phyloP scores from a whole-genome alignment of 2,113 vertebrate genomes.

The Caranx melampygus region DNA sequence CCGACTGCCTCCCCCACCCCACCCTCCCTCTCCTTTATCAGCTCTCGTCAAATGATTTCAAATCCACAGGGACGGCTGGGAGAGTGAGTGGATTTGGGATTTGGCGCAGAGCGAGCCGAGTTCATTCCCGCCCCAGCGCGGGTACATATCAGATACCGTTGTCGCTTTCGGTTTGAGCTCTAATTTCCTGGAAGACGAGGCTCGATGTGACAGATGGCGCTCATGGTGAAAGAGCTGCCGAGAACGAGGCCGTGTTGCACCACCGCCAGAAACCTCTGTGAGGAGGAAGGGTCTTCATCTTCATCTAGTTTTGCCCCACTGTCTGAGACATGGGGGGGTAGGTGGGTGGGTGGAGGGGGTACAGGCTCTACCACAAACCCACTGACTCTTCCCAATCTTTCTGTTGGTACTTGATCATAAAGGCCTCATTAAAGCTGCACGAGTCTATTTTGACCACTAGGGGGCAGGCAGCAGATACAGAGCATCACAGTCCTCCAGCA shows the following conservation, averaged over 20 bases:
- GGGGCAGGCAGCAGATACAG: neutral
- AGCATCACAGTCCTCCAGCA: no score
- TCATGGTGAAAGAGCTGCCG: slow-evolving; percentile 54
- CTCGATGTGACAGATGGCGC: slow-evolving; percentile 69
- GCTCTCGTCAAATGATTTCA: slow-evolving; percentile 25
- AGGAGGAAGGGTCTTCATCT: neutral
- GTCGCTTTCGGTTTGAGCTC: slow-evolving; percentile 60
- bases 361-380: no score
- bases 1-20: neutral
- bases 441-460: no score
- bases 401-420: neutral
- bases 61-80: slow-evolving; percentile 38
- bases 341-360: no score
- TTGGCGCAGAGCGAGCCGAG: slow-evolving; percentile 32
- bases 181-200: slow-evolving; percentile 70
- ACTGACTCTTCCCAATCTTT: neutral
- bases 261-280: slow-evolving; percentile 39
- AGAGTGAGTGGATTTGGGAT: slow-evolving; percentile 45
- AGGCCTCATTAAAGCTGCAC: neutral
- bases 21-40: slow-evolving; percentile 26
- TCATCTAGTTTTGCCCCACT: no score
- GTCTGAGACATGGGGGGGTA: no score
- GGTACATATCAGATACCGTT: slow-evolving; percentile 55
- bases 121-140: slow-evolving; percentile 29
- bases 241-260: slow-evolving; percentile 51